These are phyloP conservation scores for Drosophila subpulchrella DNA, from an alignment of 1,140 invertebrate genomes.

Conservation along the genomic window DNA sequence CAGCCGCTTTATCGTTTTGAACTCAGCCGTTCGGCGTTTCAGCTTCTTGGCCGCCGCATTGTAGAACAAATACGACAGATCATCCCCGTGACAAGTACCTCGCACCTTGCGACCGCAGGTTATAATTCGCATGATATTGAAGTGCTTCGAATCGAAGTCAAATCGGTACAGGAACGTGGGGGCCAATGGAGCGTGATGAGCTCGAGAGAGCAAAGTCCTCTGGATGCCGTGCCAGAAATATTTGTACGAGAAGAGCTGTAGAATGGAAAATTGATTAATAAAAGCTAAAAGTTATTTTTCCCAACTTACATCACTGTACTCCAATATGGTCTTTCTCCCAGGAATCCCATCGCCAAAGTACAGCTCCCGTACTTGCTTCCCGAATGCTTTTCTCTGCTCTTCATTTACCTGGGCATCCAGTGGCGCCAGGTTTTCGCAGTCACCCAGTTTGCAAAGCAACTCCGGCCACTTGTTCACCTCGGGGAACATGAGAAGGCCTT, in stretches of 20 bases:
- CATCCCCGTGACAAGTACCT: slow-evolving; percentile 87
- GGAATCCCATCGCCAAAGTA: slow-evolving; percentile 72
- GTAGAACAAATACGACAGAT: slow-evolving; percentile 88
- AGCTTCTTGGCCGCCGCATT: slow-evolving; percentile 84
- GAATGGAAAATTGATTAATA: neutral
- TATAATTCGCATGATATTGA: slow-evolving; percentile 84
- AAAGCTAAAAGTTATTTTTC: neutral
- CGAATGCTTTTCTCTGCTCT: slow-evolving; percentile 66
- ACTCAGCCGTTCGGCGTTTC: slow-evolving; percentile 77
- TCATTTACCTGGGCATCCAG: slow-evolving; percentile 62
- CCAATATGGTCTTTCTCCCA: slow-evolving; percentile 59
- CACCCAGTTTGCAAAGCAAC: slow-evolving; percentile 60
- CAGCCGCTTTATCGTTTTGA: slow-evolving; percentile 81
- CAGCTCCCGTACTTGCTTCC: slow-evolving; percentile 41
- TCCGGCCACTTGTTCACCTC: slow-evolving; percentile 75
- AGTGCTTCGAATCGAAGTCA: slow-evolving; percentile 83
- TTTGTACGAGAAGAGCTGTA: slow-evolving; percentile 83
- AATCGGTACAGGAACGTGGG: slow-evolving; percentile 85
- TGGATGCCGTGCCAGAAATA: slow-evolving; percentile 85
- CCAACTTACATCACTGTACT: slow-evolving; percentile 79
- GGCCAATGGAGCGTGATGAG: slow-evolving; percentile 68
- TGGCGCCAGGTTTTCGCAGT: slow-evolving; percentile 68
- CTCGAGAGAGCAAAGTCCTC: slow-evolving; percentile 74
- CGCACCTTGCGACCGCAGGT: slow-evolving; percentile 80
- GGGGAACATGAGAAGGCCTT: slow-evolving; percentile 81